Evolutionary conservation across 2,888 invertebrate genomes (phyloP).

Genomic region (Amiota communis): DNA sequence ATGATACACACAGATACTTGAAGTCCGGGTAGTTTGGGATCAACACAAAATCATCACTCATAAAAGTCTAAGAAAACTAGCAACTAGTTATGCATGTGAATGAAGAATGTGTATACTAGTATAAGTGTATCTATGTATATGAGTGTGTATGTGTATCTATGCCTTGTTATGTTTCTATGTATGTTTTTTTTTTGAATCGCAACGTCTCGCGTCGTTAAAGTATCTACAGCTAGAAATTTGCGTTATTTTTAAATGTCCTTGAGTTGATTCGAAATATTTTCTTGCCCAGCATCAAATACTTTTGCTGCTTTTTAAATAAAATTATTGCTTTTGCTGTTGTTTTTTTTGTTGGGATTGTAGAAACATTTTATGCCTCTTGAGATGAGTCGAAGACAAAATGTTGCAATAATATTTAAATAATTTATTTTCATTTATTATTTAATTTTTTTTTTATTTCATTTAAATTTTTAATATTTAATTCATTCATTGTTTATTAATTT

Average conservation of each 20-base stretch:
- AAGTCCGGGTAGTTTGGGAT: not conserved
- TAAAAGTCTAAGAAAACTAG: conserved; percentile 43
- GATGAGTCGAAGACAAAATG: no score
- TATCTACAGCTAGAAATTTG: conserved; percentile 61
- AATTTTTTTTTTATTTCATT: conserved; percentile 14
- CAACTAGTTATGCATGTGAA: conserved; percentile 34
- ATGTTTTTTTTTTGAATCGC: conserved; percentile 5
- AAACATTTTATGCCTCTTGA: no score
- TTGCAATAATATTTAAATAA: no score
- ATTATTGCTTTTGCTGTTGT: conserved; percentile 6
- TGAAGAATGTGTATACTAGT: no score
- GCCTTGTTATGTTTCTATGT: conserved; percentile 5
- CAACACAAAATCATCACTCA: conserved; percentile 5
- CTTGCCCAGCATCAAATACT: conserved; percentile 41
- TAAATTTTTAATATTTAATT: no score
- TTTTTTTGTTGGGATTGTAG: not conserved
- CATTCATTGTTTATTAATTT: not conserved
- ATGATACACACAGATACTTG: not conserved
- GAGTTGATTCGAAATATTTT: conserved; percentile 58
- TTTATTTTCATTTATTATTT: conserved; percentile 5
- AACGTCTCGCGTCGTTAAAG: conserved; percentile 14
- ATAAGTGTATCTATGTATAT: conserved; percentile 23
- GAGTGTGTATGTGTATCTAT: conserved; percentile 25
- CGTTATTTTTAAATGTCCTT: conserved; percentile 72
- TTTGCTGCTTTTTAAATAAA: not conserved